Evolutionary conservation across 2,797 vertebrate species (phyloP).

Genomic region (Forpus xanthops): DNA sequence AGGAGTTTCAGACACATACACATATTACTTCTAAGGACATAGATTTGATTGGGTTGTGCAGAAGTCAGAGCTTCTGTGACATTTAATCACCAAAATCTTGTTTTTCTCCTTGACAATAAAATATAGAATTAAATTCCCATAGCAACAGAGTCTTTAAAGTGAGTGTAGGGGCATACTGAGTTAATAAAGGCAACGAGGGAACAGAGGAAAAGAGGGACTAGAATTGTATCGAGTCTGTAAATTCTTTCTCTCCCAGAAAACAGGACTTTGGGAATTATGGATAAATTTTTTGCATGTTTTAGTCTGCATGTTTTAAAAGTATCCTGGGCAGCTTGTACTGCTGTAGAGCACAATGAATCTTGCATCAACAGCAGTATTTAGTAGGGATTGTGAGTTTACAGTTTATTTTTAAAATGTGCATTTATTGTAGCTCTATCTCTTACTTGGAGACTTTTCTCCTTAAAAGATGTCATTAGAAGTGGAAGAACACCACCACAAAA

Average conservation of each 20-base stretch:
- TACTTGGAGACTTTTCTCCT: conserved; percentile 6
- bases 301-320: conserved; percentile 20
- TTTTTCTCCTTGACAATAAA: conserved; percentile 35
- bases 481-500: background rate
- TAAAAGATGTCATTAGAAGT: conserved; percentile 10
- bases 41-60: background rate
- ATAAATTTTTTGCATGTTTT: conserved; percentile 37
- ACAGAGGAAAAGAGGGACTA: background rate
- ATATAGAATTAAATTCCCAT: conserved; percentile 43
- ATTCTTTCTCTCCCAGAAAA: conserved; percentile 36
- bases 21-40: background rate
- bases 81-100: conserved; percentile 25
- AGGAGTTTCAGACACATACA: background rate
- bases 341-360: background rate
- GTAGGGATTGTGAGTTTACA: background rate
- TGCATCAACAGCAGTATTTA: conserved; percentile 8
- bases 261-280: conserved; percentile 2
- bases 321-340: background rate
- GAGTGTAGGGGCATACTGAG: conserved; percentile 5
- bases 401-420: background rate
- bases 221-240: conserved; percentile 7
- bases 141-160: conserved; percentile 23
- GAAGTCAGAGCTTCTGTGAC: conserved; percentile 28
- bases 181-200: conserved; percentile 48
- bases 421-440: background rate